Evolutionary conservation across 2,797 vertebrate species (phyloP), one percentile per base, ranked within the genome.

Genomic region (Lophotriccus pileatus): DNA sequence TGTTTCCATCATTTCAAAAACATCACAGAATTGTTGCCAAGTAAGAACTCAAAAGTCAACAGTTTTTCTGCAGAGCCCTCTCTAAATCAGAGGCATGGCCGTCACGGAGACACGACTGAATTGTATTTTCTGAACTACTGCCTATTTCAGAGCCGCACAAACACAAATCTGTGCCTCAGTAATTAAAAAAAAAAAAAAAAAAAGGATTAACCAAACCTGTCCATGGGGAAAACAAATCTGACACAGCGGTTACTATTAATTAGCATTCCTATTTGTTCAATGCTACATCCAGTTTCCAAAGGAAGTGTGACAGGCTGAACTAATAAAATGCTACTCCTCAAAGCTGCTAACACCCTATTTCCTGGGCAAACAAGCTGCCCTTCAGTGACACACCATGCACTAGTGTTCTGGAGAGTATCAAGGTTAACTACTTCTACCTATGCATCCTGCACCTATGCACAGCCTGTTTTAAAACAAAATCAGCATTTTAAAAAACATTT

Each of bases 231-330:
- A 93, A 95, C 79, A 83, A 89, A 89, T 63, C 47, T 74, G 78
- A 94, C 81, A 82, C 50, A 56, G 81, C 1, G 5, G 59, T 69
- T 90, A 72, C 86, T 79, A 90, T 89, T 86, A 91, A 94, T 89
- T 92, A 94, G 47, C 84, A 81, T 91, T 88, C 46, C 49, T 89
- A 62, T 92, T 95, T 93, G 81, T 93, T 97, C 87, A 63, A 72
- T 84, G 67, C 44, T 73, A 60, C 80, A 80, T 95, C 87, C 70
- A 86, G 67, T 84, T 96, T 96, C 85, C 83, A 80, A 82, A 95
- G 87, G 80, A 87, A 90, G 66, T 4, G 28, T 74, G 69, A 93
- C 84, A 83, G 52, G 43, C 86, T 93, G 78, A 74, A 68, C 74
- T 92, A 74, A 84, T 74, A 94, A 96, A 85, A 86, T 34, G 64